These are phyloP conservation scores for Platynereis dumerilii DNA, from an alignment of 2,888 invertebrate genomes.

Conservation along the genomic window DNA sequence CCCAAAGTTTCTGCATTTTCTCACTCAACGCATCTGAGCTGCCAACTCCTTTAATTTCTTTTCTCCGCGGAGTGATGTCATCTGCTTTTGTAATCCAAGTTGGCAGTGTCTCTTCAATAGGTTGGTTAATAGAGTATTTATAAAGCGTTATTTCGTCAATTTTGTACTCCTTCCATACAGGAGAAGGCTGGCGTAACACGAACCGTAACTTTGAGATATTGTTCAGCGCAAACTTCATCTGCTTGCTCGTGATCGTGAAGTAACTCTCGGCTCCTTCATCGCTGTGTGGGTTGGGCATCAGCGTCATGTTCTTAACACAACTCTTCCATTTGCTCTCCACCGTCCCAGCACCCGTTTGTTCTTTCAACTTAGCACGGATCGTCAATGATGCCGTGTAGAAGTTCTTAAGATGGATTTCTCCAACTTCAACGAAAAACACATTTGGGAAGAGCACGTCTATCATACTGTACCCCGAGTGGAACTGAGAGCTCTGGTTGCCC, in stretches of 20 bases:
- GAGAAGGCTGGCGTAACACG: constrained; percentile 59
- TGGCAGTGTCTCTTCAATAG: no score
- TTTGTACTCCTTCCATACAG: constrained; percentile 60
- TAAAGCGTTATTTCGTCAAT: constrained; percentile 50
- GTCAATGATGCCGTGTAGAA: neutral
- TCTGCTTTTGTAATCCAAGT: no score
- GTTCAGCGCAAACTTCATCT: constrained; percentile 48
- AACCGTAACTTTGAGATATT: constrained; percentile 51
- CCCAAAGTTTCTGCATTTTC: neutral
- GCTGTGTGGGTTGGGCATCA: constrained; percentile 59
- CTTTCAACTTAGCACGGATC: neutral
- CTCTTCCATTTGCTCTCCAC: constrained; percentile 52
- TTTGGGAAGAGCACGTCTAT: constrained; percentile 1
- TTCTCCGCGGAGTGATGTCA: no score
- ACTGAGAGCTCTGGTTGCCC: neutral
- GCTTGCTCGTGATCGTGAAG: constrained; percentile 51
- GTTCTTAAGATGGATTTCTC: constrained; percentile 6
- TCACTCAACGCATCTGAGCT: neutral
- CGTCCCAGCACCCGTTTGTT: neutral
- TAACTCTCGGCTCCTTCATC: constrained; percentile 54
- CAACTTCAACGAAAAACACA: neutral
- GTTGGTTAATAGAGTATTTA: neutral
- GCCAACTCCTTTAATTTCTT: neutral
- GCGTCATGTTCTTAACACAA: constrained; percentile 45
- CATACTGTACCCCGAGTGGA: neutral